Conservation (phyloP, 2,888 invertebrate species). For the Tanytarsus gracilentus region DNA sequence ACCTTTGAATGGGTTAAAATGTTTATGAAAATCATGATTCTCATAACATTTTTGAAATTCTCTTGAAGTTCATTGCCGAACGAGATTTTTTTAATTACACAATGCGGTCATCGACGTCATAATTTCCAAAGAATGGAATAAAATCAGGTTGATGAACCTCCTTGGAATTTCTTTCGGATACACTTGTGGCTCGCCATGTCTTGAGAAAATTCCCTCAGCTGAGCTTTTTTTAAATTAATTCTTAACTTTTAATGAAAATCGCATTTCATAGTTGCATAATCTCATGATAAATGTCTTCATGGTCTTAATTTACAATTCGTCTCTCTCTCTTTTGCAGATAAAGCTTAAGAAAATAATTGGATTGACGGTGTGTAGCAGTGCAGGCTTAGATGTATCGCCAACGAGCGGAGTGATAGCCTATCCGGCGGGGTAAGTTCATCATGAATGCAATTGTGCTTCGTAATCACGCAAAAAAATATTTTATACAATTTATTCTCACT, state of each 20-base stretch:
- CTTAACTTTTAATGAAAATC: slow-evolving; percentile 12
- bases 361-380: slow-evolving; percentile 87
- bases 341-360: slow-evolving; percentile 91
- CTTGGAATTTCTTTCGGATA: slow-evolving; percentile 7
- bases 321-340: slow-evolving; percentile 55
- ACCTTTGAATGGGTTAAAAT: no score
- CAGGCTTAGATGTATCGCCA: slow-evolving; percentile 81
- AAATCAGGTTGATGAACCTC: slow-evolving; percentile 6
- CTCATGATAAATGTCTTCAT: slow-evolving; percentile 10
- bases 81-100: neutral
- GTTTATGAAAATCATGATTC: no score
- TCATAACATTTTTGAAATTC: no score
- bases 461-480: no score
- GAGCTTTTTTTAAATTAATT: neutral
- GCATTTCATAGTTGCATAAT: neutral
- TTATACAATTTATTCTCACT: neutral
- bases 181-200: no score
- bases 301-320: neutral
- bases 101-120: neutral
- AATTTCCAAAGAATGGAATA: neutral
- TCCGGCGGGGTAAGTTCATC: slow-evolving; percentile 96
- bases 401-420: slow-evolving; percentile 84
- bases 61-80: no score
- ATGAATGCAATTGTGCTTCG: slow-evolving; percentile 29
- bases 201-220: no score